phyloP scores from a whole-genome alignment of 1,140 invertebrate species.

The Aplysia californica region DNA sequence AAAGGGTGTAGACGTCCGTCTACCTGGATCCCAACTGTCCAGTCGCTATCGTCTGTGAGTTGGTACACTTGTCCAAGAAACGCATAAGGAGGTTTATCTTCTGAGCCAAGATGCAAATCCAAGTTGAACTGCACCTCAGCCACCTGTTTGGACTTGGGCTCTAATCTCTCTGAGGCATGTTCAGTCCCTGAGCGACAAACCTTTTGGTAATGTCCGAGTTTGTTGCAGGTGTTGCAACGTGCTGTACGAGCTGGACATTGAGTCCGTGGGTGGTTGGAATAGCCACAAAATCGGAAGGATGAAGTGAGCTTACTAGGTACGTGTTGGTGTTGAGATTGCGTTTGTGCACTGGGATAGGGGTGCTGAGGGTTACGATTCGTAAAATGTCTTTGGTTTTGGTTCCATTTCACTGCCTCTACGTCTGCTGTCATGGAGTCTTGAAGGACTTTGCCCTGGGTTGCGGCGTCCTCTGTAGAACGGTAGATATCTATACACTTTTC shows the following conservation, averaged over 20 bases:
- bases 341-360: no score
- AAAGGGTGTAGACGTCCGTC: not conserved
- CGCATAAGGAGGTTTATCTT: no score
- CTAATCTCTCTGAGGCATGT: not conserved
- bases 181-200: not conserved
- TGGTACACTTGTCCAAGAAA: not conserved
- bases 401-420: not conserved
- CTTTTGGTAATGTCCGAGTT: constrained; percentile 3
- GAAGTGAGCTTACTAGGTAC: not conserved
- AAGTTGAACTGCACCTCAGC: not conserved
- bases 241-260: not conserved
- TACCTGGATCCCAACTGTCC: no score
- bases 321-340: not conserved
- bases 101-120: no score
- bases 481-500: not conserved
- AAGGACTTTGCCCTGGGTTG: not conserved
- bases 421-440: not conserved
- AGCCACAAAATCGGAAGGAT: not conserved
- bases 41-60: no score
- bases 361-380: no score
- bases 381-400: not conserved
- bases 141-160: not conserved
- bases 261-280: not conserved
- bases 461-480: not conserved
- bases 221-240: not conserved